Evolutionary conservation across 2,888 invertebrate species (phyloP), one percentile per base, ranked within the genome.

Genomic region (Acanthosepion esculentum): DNA sequence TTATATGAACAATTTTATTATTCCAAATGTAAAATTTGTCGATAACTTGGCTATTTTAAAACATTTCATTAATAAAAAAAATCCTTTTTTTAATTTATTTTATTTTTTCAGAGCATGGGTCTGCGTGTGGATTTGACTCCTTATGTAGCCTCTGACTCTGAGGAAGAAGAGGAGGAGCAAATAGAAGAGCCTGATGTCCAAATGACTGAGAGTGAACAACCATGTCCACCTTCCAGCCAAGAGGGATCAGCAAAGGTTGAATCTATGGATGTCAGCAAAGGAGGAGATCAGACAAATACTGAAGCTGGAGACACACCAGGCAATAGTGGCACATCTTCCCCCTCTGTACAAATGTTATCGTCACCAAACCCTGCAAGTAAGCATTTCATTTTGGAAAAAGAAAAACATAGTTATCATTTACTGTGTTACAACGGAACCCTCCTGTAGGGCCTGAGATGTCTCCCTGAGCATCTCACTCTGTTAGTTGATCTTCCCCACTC

Each of bases 21-120:
- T 50, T 50, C 50, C 50, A 50, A 50, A 50, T 8, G 15, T 50
- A 50, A 12, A 50, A 50, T 50, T 15, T 12, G 50, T 50, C 50
- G 7, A 15, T 15, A 50, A 50, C 15, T 50, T 50, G 50, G 50
- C 50, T 50, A 50, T 50, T 50, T 50, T 50, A 12, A 15, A 50
- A 50, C 50, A 10, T 12, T 53, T 53, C 15, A 53, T 53, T 53
- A 12, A 10, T 53, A 53, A 53, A 53, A 53, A 12, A 53, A 53
- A 53, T n/a, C n/a, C n/a, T n/a, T n/a, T n/a, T 2, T 55, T 20
- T 55, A 18, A 2, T 15, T 55, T 20, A 55, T 55, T 15, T 48
- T 55, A 29, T 55, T 93, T 92, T 96, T 96, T 91, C 95, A 97
- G 97, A 97, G 97, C 95, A 95, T 97, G 95, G 96, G 96, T n/a